Base-by-base conservation (phyloP, 2,797 vertebrate species). In the Perodicticus potto region DNA sequence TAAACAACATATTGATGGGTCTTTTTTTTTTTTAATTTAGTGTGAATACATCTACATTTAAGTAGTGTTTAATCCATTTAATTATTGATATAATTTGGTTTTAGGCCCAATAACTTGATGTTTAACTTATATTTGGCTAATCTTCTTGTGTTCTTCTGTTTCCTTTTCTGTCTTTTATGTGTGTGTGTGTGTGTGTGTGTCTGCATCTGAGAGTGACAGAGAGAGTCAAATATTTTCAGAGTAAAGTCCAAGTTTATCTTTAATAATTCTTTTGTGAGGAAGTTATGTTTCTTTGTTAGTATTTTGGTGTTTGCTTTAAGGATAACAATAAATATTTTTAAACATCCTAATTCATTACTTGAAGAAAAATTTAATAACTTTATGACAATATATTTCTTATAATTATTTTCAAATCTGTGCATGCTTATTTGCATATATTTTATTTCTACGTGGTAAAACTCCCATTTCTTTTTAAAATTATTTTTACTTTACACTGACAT, bases 301-400 rank as follows among this genome's bases (percentile, higher is more conserved):
- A 77, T 32, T 78, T 83, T 83, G 25, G 23, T 95, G 34, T 11
- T 32, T 94, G 11, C 4, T 86, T 88, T 95, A 83, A 88, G 57
- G 19, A 57, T 73, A 78, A 61, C 0, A 80, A 86, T 34, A 27
- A 2, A 0, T 2, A 65, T 23, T 10, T 92, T 97, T 74, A 95
- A 94, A 94, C 73, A 55, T 73, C 22, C 7, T 78, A 81, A 91
- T 34, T 10, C 16, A 55, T 92, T 91, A 45, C 19, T 93, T 90
- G 32, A 43, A 45, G 49, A 93, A 72, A 40, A 89, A 70, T 45
- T 85, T 53, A 77, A 14, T 45, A 87, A 77, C 7, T 45, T 88
- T 63, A 80, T 40, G 53, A 83, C 7, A 73, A 61, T 65, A 29
- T 40, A 92, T 45, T 70, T 88, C 34, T 76, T 49, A 91, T 78